These are phyloP conservation scores for Acrobasis repandana DNA, from an alignment of 2,888 invertebrate species.

Conservation along the genomic window DNA sequence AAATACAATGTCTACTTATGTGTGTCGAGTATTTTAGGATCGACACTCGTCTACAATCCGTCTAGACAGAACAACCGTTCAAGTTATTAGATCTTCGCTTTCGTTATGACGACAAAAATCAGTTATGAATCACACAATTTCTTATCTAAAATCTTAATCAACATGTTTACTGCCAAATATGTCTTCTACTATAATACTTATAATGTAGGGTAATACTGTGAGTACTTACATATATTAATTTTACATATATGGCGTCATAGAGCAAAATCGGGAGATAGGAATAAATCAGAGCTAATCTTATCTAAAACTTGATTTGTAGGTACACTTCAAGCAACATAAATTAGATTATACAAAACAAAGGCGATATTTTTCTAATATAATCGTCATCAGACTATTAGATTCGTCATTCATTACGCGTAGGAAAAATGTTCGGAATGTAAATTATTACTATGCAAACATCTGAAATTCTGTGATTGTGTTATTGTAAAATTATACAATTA, in stretches of 20 bases:
- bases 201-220: not conserved
- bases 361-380: not conserved
- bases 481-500: no score
- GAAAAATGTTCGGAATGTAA: no score
- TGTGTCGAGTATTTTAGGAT: constrained; percentile 7
- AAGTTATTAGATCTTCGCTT: constrained; percentile 34
- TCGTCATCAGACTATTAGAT: no score
- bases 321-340: not conserved
- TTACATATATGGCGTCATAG: no score
- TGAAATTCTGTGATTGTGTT: no score
- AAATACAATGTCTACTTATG: no score
- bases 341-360: not conserved
- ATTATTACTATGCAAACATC: no score
- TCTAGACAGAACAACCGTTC: constrained; percentile 41
- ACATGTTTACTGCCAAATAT: not conserved
- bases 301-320: not conserved
- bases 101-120: not conserved
- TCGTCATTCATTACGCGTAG: no score
- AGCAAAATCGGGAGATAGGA: not conserved
- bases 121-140: not conserved
- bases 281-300: not conserved
- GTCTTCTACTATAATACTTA: not conserved
- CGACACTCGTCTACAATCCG: constrained; percentile 35
- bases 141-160: not conserved
- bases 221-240: not conserved